phyloP scores from a whole-genome alignment of 2,113 vertebrate genomes.

The Morone saxatilis region DNA sequence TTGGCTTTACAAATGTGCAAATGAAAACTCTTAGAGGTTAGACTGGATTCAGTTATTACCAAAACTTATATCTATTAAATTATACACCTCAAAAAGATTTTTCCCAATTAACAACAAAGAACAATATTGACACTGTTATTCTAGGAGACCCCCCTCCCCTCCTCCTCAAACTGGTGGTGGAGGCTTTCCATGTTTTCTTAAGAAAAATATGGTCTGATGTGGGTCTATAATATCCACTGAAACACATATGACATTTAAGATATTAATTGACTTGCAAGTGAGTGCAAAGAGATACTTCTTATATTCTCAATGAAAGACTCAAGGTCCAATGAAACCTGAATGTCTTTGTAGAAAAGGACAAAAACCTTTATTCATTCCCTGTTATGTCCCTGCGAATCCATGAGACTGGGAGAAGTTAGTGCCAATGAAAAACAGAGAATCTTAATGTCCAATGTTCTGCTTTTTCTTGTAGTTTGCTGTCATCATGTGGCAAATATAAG shows the following conservation, averaged over 20 bases:
- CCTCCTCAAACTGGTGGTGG: not conserved
- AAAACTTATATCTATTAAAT: not conserved
- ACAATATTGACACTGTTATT: not conserved
- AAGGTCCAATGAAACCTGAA: too few species aligned
- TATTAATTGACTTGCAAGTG: too few species aligned
- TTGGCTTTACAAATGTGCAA: not conserved
- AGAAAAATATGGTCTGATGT: not conserved
- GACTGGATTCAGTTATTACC: not conserved
- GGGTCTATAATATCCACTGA: not conserved
- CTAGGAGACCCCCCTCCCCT: not conserved
- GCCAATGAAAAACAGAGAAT: accelerated
- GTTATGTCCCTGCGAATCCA: not conserved
- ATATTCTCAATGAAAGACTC: too few species aligned
- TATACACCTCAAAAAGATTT: not conserved
- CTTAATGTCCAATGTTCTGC: too few species aligned
- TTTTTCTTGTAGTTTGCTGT: constrained; percentile 6
- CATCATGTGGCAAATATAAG: constrained; percentile 36
- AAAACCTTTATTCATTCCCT: not conserved
- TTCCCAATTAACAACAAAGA: not conserved
- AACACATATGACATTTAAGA: not conserved
- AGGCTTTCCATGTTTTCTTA: not conserved
- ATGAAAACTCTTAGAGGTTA: not conserved
- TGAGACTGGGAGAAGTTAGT: not conserved
- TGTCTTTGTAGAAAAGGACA: not conserved
- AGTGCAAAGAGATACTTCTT: not conserved